phyloP scores from a whole-genome alignment of 2,888 invertebrate genomes.

The Thalpophila matura region DNA sequence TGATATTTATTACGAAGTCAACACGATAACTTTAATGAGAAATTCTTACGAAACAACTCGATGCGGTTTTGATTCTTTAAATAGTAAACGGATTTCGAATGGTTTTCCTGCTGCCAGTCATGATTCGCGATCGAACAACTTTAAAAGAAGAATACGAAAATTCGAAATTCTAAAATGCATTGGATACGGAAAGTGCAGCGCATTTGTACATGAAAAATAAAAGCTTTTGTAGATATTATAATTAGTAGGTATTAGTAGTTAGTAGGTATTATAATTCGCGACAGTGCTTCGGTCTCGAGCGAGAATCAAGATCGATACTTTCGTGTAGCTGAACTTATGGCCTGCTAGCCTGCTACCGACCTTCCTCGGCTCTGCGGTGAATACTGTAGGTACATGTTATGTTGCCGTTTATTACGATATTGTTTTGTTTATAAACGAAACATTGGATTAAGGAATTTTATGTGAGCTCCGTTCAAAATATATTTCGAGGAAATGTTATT shows the following conservation, averaged over 20 bases:
- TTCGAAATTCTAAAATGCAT: slow-evolving; percentile 36
- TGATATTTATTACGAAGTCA: neutral
- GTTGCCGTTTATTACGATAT: slow-evolving; percentile 17
- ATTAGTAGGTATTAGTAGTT: too few species aligned
- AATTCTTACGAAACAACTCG: slow-evolving; percentile 4
- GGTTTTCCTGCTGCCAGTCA: slow-evolving; percentile 14
- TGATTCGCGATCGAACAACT: slow-evolving; percentile 26
- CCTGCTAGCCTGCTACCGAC: slow-evolving; percentile 60
- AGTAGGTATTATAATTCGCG: slow-evolving; percentile 60
- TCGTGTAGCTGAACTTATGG: slow-evolving; percentile 67
- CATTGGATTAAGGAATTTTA: slow-evolving; percentile 27
- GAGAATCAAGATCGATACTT: slow-evolving; percentile 67
- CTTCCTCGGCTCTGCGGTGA: slow-evolving; percentile 53
- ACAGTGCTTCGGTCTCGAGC: slow-evolving; percentile 32
- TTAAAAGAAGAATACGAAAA: slow-evolving; percentile 12
- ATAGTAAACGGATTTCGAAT: slow-evolving; percentile 21
- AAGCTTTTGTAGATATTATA: too few species aligned
- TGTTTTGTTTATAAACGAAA: slow-evolving; percentile 27
- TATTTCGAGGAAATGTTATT: slow-evolving; percentile 22
- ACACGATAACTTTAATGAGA: neutral
- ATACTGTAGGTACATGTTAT: slow-evolving; percentile 13
- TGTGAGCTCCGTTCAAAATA: slow-evolving; percentile 21
- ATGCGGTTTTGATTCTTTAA: slow-evolving; percentile 21
- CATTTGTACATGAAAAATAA: slow-evolving; percentile 40
- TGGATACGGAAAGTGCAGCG: slow-evolving; percentile 24